Percentiles rank a stretch among this genome's conserved stretches.
Evolutionary conservation across 2,113 vertebrate species (phyloP).

Genomic region (Perccottus glenii): DNA sequence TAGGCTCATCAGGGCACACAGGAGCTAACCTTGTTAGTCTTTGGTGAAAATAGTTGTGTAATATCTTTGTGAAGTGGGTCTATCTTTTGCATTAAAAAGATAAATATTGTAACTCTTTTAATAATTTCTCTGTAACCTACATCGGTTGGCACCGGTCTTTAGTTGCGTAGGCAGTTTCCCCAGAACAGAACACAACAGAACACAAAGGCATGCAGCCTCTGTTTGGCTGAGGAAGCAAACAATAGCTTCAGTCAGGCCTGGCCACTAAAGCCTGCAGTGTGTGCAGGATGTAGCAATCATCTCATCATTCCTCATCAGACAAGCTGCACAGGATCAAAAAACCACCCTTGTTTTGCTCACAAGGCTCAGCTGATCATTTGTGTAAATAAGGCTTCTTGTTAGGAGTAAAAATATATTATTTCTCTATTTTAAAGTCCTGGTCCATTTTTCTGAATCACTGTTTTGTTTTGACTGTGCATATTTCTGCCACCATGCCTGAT

Average conservation of each 20-base stretch:
- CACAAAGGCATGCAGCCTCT: slow-evolving; percentile 35
- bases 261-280: slow-evolving; percentile 37
- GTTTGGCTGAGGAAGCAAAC: slow-evolving; percentile 46
- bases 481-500: background rate
- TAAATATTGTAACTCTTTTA: too few species aligned
- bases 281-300: slow-evolving; percentile 43
- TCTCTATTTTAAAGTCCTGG: background rate
- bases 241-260: slow-evolving; percentile 70
- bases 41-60: too few species aligned
- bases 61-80: too few species aligned
- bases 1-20: too few species aligned
- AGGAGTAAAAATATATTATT: slow-evolving; percentile 19
- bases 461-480: background rate
- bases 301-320: slow-evolving; percentile 48
- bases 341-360: slow-evolving; percentile 61
- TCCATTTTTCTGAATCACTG: background rate
- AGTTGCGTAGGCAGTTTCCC: slow-evolving; percentile 15
- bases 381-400: slow-evolving; percentile 55
- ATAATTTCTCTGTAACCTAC: slow-evolving; percentile 23
- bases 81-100: too few species aligned
- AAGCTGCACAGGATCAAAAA: slow-evolving; percentile 40
- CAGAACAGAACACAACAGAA: slow-evolving; percentile 14
- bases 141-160: slow-evolving; percentile 18
- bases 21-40: too few species aligned
- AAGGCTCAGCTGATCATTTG: slow-evolving; percentile 58